Evolutionary conservation across 1,140 invertebrate species (phyloP).

Genomic region (Cepaea nemoralis): DNA sequence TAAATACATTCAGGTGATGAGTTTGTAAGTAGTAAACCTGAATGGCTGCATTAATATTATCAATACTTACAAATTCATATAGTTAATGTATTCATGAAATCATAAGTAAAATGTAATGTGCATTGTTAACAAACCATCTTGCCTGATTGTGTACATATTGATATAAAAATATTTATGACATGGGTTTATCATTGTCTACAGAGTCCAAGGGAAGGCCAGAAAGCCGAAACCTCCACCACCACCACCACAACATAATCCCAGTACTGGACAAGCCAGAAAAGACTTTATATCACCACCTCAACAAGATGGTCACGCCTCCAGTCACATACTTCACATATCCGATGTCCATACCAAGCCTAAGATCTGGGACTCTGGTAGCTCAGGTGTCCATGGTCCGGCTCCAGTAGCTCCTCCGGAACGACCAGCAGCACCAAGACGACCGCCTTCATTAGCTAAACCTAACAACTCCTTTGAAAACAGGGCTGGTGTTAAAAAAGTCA

Average conservation of each 20-base stretch:
- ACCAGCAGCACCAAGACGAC: constrained; percentile 20
- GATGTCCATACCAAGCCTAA: constrained; percentile 20
- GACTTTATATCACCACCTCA: constrained; percentile 25
- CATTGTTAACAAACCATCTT: too few species aligned
- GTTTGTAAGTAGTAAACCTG: too few species aligned
- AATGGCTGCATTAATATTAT: too few species aligned
- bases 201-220: constrained; percentile 25
- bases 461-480: constrained; percentile 16
- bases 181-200: too few species aligned
- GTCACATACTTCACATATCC: not conserved
- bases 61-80: too few species aligned
- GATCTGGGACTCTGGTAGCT: constrained; percentile 39
- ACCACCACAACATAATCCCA: constrained; percentile 33
- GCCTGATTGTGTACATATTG: too few species aligned
- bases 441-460: not conserved
- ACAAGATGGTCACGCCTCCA: not conserved
- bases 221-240: constrained; percentile 39
- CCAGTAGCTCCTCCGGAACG: constrained; percentile 19
- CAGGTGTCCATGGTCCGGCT: constrained; percentile 3
- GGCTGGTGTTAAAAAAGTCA: constrained; percentile 17
- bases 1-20: too few species aligned
- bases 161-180: too few species aligned
- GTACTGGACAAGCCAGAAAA: constrained; percentile 16
- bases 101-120: too few species aligned
- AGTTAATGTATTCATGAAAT: too few species aligned